phyloP scores from a whole-genome alignment of 2,888 invertebrate species.

The Ephialtes manifestator region DNA sequence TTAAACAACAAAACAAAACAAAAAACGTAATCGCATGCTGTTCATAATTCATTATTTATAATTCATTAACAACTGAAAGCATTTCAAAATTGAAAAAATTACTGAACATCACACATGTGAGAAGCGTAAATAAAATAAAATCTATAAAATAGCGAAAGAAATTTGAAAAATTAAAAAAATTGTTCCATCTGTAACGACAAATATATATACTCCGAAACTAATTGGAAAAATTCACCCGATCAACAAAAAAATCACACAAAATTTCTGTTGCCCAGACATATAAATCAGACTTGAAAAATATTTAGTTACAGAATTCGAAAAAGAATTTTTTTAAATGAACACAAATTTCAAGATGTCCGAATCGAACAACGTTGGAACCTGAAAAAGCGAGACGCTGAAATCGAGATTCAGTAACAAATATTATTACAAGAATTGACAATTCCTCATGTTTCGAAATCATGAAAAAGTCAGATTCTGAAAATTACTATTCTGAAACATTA shows the following conservation, averaged over 20 bases:
- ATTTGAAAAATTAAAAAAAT: too few species aligned
- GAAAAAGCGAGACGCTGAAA: background rate
- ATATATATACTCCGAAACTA: background rate
- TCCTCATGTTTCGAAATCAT: background rate
- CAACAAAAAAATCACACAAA: background rate
- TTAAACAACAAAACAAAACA: background rate
- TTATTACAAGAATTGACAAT: background rate
- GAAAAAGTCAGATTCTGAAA: too few species aligned
- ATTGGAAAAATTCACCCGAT: background rate
- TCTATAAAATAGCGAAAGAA: slow-evolving; percentile 18
- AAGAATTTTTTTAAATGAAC: slow-evolving; percentile 16
- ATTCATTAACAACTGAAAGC: slow-evolving; percentile 17
- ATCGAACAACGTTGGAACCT: background rate
- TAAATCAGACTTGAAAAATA: background rate
- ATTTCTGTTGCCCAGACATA: background rate
- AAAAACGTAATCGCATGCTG: slow-evolving; percentile 8
- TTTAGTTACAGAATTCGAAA: background rate
- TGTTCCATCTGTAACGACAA: background rate
- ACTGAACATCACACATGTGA: background rate
- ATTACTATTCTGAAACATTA: background rate
- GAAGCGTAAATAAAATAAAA: background rate
- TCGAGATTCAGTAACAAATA: slow-evolving; percentile 2
- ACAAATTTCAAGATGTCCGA: background rate
- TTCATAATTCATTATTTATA: slow-evolving; percentile 14
- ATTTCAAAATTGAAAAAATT: slow-evolving; percentile 6